A percentile compares a stretch with the other conserved stretches of the same genome.
Conservation (phyloP, 2,797 vertebrate species). For the Enteromius unitaeniatus region DNA sequence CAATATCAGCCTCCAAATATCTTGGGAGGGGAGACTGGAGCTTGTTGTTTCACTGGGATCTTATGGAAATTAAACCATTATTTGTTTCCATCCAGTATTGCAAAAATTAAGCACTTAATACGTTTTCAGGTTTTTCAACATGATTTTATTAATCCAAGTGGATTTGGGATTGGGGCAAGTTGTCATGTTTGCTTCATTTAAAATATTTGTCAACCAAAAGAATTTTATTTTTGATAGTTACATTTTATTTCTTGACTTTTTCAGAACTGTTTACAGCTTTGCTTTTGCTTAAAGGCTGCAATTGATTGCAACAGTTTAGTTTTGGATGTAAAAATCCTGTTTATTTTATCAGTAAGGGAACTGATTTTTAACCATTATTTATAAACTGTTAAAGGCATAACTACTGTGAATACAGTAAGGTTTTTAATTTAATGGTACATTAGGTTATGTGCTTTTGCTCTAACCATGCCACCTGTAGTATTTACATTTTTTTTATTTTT, state of each 20-base stretch:
- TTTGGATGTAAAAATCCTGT: not conserved
- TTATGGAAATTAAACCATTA: not conserved
- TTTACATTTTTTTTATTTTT: not conserved
- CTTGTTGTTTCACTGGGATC: not conserved
- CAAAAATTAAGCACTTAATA: not conserved
- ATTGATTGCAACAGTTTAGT: not conserved
- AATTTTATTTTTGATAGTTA: not conserved
- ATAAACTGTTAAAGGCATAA: not conserved
- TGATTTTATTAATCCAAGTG: not conserved
- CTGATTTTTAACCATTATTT: not conserved
- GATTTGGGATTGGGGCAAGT: not conserved
- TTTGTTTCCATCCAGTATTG: not conserved
- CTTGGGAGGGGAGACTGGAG: not conserved
- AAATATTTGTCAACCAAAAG: not conserved
- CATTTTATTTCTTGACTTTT: not conserved
- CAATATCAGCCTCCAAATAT: not conserved
- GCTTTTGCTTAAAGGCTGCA: not conserved
- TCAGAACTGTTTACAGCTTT: not conserved
- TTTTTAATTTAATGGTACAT: not conserved
- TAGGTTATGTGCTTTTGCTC: not conserved
- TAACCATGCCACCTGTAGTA: not conserved
- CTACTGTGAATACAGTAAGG: not conserved
- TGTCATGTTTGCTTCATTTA: not conserved
- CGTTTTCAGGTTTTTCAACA: not conserved
- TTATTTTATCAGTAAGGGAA: not conserved